A percentile compares a stretch with the other conserved stretches of the same genome.
Conservation (phyloP, 2,888 invertebrate genomes). For the Lobophora halterata region DNA sequence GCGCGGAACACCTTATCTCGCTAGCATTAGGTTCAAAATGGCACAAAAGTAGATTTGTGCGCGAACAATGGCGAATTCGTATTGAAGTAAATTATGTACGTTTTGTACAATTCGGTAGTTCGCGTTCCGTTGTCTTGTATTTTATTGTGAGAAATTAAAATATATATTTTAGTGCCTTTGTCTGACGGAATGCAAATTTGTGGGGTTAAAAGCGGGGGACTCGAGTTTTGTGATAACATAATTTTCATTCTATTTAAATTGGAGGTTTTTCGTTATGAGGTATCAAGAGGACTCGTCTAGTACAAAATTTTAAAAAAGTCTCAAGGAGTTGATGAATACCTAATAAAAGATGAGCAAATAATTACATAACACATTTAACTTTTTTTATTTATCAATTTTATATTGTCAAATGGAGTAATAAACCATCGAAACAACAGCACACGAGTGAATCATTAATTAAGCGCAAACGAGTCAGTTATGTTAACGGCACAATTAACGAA, state of each 20-base stretch:
- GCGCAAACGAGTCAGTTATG: constrained; percentile 14
- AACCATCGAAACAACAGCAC: no score
- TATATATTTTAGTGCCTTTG: constrained; percentile 16
- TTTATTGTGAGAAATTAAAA: constrained; percentile 17
- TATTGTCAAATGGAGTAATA: no score
- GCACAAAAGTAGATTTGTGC: constrained; percentile 6
- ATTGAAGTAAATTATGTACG: constrained; percentile 29
- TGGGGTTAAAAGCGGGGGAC: background rate
- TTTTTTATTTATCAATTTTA: no score
- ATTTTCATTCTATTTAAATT: constrained; percentile 13
- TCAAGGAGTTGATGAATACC: no score
- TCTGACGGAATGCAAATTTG: constrained; percentile 14
- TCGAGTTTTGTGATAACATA: background rate
- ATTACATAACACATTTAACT: no score
- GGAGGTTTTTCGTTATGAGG: background rate
- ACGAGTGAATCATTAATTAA: constrained; percentile 23
- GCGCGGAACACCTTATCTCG: constrained; percentile 14
- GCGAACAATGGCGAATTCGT: constrained; percentile 26
- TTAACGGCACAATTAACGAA: constrained; percentile 24
- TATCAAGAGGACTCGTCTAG: constrained; percentile 2
- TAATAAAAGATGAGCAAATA: no score
- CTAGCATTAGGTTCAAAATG: constrained; percentile 13
- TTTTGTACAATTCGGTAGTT: constrained; percentile 23
- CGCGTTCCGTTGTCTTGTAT: constrained; percentile 10
- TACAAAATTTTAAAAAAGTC: no score